These are phyloP conservation scores for Sycophila sp. DNA, from an alignment of 1,140 invertebrate species.

Conservation along the genomic window DNA sequence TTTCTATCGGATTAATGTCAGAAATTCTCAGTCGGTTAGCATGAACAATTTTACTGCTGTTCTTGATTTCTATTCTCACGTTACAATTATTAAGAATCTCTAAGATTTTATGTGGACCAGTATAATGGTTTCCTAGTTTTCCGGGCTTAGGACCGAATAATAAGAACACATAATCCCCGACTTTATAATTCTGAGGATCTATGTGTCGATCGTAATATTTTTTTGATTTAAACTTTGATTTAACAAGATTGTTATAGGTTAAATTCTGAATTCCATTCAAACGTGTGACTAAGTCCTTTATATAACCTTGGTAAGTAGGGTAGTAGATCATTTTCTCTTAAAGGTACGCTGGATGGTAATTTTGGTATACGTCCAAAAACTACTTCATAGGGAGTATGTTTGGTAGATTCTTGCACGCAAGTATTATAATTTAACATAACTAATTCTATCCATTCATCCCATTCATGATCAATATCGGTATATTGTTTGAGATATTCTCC, in stretches of 20 bases:
- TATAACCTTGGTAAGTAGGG: slow-evolving; percentile 1
- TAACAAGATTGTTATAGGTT: too few species aligned
- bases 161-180: too few species aligned
- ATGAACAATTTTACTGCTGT: background rate
- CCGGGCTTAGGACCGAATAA: too few species aligned
- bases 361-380: background rate
- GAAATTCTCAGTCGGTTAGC: background rate
- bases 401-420: background rate
- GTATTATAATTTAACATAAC: background rate
- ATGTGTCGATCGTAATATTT: background rate
- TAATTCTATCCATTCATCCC: background rate
- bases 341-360: background rate
- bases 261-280: background rate
- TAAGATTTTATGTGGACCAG: too few species aligned
- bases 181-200: too few species aligned
- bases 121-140: too few species aligned
- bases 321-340: background rate
- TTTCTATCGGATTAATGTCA: background rate
- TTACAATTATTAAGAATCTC: background rate
- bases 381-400: too few species aligned
- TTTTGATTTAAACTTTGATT: too few species aligned
- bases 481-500: slow-evolving; percentile 41
- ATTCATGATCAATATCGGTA: background rate
- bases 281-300: background rate
- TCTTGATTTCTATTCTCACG: background rate